A percentile compares a stretch with the other conserved stretches of the same genome.
phyloP scores from a whole-genome alignment of 2,113 vertebrate species.

The Equus quagga region DNA sequence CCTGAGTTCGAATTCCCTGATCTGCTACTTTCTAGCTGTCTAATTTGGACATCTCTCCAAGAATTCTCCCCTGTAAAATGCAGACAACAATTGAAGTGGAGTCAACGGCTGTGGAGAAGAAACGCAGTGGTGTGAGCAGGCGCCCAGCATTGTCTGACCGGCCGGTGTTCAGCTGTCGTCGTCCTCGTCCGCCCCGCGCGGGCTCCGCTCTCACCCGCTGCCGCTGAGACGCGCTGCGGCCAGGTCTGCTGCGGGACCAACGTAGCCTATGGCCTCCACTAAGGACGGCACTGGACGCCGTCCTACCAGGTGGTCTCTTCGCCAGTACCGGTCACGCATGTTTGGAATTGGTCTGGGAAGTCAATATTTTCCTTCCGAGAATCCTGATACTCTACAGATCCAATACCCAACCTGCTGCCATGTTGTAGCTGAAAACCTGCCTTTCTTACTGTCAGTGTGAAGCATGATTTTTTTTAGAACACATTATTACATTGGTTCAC shows the following conservation, averaged over 20 bases:
- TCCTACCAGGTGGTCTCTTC: neutral
- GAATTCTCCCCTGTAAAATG: neutral
- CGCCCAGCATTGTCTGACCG: accelerated
- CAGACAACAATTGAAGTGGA: neutral
- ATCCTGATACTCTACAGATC: neutral
- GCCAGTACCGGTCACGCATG: neutral
- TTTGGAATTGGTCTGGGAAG: neutral
- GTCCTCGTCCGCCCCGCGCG: neutral
- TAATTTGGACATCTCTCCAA: neutral
- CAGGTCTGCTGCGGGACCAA: neutral
- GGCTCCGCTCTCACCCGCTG: neutral
- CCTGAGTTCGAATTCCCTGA: neutral
- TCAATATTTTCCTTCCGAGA: neutral
- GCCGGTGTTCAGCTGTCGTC: too few relatives aligned
- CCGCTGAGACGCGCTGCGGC: neutral
- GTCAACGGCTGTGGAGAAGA: neutral
- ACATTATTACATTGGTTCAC: neutral
- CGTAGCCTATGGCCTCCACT: neutral
- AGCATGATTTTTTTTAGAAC: neutral
- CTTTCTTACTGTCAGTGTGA: neutral
- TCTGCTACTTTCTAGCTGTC: neutral
- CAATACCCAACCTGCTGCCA: neutral
- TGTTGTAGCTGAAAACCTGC: neutral
- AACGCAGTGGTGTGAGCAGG: accelerated
- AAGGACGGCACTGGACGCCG: neutral